A percentile compares a stretch with the other conserved stretches of the same genome.
Conservation (phyloP, 2,113 vertebrate species). For the Campylorhamphus procurvoides region DNA sequence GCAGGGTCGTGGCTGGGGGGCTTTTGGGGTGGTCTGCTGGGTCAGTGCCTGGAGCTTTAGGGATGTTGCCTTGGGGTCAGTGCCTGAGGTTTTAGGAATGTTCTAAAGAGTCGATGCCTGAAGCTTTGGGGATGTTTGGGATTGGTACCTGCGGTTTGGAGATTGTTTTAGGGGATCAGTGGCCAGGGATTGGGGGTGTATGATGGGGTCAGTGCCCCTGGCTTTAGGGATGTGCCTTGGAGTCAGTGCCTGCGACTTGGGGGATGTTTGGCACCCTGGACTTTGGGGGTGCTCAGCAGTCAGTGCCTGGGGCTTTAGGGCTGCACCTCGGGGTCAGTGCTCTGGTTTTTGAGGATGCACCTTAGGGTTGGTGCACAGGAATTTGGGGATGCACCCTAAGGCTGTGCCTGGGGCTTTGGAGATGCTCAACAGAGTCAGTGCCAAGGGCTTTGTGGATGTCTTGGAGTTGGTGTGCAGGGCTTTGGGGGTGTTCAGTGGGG, state of each 20-base stretch:
- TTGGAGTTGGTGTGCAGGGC: neutral
- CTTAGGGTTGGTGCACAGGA: neutral
- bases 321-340: neutral
- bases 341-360: neutral
- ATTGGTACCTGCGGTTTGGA: neutral
- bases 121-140: neutral
- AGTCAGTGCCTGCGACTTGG: neutral
- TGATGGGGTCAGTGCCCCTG: neutral
- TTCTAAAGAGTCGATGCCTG: neutral
- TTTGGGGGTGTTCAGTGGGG: neutral
- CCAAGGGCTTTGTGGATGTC: neutral
- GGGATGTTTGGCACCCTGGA: neutral
- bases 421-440: neutral
- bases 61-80: neutral
- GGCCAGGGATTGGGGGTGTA: neutral
- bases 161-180: neutral
- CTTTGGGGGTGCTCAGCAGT: neutral
- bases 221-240: neutral
- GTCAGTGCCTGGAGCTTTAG: neutral
- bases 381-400: neutral
- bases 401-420: neutral
- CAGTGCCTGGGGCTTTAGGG: neutral
- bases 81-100: neutral
- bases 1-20: fast-evolving
- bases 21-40: neutral